Conservation (phyloP, 2,113 vertebrate genomes). For the Silurus asotus region DNA sequence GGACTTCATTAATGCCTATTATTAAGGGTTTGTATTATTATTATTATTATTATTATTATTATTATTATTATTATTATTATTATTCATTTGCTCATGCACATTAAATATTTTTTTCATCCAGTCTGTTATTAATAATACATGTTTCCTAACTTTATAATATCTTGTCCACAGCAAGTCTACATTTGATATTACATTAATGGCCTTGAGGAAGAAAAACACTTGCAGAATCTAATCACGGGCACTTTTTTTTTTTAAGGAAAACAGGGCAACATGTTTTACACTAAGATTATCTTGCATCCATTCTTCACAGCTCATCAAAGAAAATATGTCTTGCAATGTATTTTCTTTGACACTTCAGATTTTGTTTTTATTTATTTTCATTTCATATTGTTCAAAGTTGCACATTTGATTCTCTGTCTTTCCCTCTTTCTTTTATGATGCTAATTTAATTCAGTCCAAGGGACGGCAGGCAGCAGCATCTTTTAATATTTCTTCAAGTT, state of each 20-base stretch:
- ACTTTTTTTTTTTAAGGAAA: constrained; percentile 59
- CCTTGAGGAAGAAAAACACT: constrained; percentile 67
- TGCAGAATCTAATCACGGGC: constrained; percentile 74
- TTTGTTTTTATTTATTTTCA: neutral
- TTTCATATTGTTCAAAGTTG: constrained; percentile 81
- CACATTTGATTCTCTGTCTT: constrained; percentile 81
- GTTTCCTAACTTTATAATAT: constrained; percentile 75
- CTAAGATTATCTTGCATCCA: constrained; percentile 65
- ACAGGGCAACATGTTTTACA: constrained; percentile 68
- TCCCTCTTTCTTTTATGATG: constrained; percentile 67
- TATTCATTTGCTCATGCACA: constrained; percentile 65
- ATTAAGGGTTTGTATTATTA: neutral
- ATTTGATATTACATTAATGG: constrained; percentile 79
- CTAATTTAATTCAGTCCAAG: constrained; percentile 80
- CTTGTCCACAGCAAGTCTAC: constrained; percentile 72
- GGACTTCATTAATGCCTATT: constrained; percentile 3
- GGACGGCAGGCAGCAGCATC: constrained; percentile 73
- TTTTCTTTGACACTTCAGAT: constrained; percentile 85
- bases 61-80: constrained; percentile 10
- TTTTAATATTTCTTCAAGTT: constrained; percentile 64
- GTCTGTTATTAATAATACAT: constrained; percentile 73
- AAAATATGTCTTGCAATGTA: constrained; percentile 73
- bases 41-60: neutral
- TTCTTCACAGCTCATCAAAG: constrained; percentile 68
- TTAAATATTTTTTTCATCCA: constrained; percentile 66